Evolutionary conservation across 2,888 invertebrate species (phyloP), one percentile per base, ranked within the genome.

Genomic region (Ommatoiulus sabulosus): DNA sequence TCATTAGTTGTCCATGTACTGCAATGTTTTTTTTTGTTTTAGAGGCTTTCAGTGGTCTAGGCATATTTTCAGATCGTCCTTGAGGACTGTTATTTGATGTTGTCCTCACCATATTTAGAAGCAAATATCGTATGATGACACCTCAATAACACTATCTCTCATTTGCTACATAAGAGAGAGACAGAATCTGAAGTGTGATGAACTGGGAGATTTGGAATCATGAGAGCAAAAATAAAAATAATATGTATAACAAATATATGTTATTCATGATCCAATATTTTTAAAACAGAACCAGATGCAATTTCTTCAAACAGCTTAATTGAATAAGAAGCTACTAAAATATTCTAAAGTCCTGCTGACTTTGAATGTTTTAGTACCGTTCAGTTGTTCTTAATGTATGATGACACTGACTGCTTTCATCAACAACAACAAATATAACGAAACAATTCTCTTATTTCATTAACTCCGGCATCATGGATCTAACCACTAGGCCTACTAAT

Each of bases 61-160:
- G 35, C 35, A 12, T 80, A 80, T 80, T 80, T 80, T 80, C 80
- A 80, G 80, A 35, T 24, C 15, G 80, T 80, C 80, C 35, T 80
- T 80, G 80, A 15, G 24, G 3, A 43, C 80, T 15, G 80, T 80
- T 80, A 80, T 80, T 80, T 35, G 80, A 5, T 80, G 35, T 35
- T 35, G 80, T 6, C 35, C 35, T 24, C 12, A 24, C 80, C 80
- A 12, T 80, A 43, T 80, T 80, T 80, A 80, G 80, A 10, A 80
- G 35, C 8, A 80, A 80, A 80, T 43, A 35, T 80, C 12, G 35
- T 35, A 35, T 35, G 80, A 80, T 80, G 35, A 35, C 2, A 15
- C 35, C 35, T 35, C 12, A 80, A 35, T 7, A 80, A 80, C 72
- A 24, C 72, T 35, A 35, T 80, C 80, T 35, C 35, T 35, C 2